These are phyloP conservation scores for Nycticorax nycticorax DNA, from an alignment of 2,113 vertebrate genomes.

Conservation along the genomic window DNA sequence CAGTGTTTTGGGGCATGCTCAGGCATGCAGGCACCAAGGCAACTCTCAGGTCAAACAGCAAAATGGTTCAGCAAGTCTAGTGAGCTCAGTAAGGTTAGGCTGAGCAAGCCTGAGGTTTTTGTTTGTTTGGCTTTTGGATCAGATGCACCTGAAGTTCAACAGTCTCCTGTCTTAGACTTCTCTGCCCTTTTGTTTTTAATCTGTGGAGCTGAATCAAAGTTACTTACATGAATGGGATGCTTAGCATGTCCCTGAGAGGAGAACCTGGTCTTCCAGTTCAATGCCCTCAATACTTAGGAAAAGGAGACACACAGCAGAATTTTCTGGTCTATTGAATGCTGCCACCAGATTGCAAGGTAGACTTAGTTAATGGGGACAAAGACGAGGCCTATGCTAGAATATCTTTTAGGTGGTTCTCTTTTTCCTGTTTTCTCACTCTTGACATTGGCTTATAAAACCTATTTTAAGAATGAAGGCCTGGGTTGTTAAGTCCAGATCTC, in stretches of 20 bases:
- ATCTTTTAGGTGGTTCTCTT: background rate
- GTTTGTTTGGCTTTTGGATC: conserved; percentile 10
- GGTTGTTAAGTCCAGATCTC: background rate
- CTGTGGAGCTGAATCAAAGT: background rate
- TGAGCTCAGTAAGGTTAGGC: background rate
- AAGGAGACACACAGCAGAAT: background rate
- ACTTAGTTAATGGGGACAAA: background rate
- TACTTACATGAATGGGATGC: background rate
- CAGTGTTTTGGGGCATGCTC: background rate
- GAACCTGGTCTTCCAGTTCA: background rate
- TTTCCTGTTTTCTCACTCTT: background rate
- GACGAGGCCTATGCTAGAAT: background rate
- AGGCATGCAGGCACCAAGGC: background rate
- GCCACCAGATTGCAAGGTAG: background rate
- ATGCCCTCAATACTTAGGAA: background rate
- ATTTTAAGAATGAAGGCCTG: background rate
- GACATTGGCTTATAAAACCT: background rate
- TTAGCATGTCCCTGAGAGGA: background rate
- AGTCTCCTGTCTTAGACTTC: background rate
- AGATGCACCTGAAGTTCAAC: background rate
- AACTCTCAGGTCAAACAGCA: conserved; percentile 8
- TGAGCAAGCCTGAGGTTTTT: background rate
- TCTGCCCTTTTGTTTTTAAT: background rate
- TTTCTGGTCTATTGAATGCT: background rate
- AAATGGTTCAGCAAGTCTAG: background rate